Conservation (phyloP, 2,888 invertebrate genomes). For the Ceriagrion tenellum region DNA sequence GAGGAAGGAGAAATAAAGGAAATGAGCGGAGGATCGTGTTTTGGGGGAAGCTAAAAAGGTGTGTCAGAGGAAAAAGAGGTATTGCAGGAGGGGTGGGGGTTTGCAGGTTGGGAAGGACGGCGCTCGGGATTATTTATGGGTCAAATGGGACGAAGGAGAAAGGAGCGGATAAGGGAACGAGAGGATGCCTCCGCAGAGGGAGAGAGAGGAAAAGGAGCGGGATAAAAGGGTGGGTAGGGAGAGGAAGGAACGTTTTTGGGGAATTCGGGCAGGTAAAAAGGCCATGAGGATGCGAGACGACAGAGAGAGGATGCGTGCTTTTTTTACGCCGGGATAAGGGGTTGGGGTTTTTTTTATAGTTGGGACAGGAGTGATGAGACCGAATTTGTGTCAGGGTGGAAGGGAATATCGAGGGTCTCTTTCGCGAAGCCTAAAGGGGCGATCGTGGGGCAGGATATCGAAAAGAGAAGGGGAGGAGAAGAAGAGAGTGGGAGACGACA, state of each 20-base stretch:
- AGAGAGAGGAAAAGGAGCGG: not conserved
- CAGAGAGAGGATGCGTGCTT: not conserved
- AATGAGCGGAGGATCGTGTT: not conserved
- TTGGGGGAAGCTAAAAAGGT: constrained; percentile 15
- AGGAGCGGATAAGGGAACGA: not conserved
- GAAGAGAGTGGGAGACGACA: not conserved
- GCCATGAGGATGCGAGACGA: not conserved
- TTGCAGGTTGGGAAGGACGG: constrained; percentile 21
- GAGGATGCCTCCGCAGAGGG: not conserved
- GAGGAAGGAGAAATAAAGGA: not conserved
- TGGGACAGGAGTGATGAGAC: not conserved
- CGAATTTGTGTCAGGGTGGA: constrained; percentile 47
- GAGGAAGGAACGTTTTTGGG: not conserved
- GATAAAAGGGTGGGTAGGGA: not conserved
- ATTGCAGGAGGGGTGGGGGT: constrained; percentile 1
- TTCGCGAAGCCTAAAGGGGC: not conserved
- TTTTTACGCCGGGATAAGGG: not conserved
- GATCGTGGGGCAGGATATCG: not conserved
- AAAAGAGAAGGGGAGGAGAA: not conserved
- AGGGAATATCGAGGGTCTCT: constrained; percentile 50
- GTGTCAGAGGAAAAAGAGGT: not conserved
- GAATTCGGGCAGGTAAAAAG: not conserved
- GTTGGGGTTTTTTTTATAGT: not conserved
- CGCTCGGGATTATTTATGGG: constrained; percentile 53
- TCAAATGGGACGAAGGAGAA: constrained; percentile 17